phyloP scores from a whole-genome alignment of 1,140 invertebrate species.

The Bombus sylvicola region DNA sequence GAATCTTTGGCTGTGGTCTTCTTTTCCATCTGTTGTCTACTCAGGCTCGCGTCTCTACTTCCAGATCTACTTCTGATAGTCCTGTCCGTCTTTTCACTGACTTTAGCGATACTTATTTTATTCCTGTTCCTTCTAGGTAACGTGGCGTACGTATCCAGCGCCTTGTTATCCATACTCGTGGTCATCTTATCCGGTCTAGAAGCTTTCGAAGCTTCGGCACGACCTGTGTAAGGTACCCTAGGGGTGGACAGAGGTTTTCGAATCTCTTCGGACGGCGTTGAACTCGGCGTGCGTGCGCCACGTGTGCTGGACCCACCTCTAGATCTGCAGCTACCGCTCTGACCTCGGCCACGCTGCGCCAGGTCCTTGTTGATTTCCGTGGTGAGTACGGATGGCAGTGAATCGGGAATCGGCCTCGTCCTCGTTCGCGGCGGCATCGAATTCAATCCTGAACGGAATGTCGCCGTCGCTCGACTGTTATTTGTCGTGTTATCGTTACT shows the following conservation, averaged over 20 bases:
- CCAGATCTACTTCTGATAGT: constrained; percentile 55
- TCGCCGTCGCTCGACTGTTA: constrained; percentile 31
- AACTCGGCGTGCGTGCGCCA: constrained; percentile 84
- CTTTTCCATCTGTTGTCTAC: constrained; percentile 62
- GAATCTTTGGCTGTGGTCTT: constrained; percentile 77
- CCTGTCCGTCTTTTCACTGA: constrained; percentile 78
- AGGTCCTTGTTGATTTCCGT: constrained; percentile 79
- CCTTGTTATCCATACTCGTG: constrained; percentile 82
- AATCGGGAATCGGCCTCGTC: constrained; percentile 81
- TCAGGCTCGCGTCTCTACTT: constrained; percentile 68
- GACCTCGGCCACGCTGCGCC: constrained; percentile 61
- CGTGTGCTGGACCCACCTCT: constrained; percentile 83
- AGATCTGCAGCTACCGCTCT: constrained; percentile 49
- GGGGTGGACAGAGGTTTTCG: constrained; percentile 84
- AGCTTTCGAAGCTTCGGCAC: constrained; percentile 57
- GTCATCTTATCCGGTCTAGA: constrained; percentile 74
- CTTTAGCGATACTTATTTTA: constrained; percentile 76
- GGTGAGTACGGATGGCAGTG: constrained; percentile 83
- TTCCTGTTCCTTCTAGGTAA: constrained; percentile 86
- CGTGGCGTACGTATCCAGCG: constrained; percentile 89
- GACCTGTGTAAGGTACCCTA: constrained; percentile 39
- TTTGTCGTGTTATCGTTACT: background rate
- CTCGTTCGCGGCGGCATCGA: constrained; percentile 70
- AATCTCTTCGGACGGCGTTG: constrained; percentile 87
- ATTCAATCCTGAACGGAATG: constrained; percentile 30